Evolutionary conservation across 1,140 invertebrate genomes (phyloP).

Genomic region (Druon quercuslanigerum): DNA sequence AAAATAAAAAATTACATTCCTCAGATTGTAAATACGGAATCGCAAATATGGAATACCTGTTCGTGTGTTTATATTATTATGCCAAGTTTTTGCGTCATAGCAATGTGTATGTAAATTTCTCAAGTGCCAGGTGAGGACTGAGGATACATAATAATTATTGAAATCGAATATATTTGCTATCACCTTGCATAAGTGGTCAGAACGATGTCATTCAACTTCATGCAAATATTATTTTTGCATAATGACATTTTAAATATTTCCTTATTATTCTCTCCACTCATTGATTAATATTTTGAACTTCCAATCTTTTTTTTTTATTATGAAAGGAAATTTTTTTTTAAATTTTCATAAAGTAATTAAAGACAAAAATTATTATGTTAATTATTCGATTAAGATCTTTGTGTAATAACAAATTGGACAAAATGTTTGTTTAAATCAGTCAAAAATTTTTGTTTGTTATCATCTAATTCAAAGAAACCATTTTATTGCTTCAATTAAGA

Average conservation of each 20-base stretch:
- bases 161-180: constrained; percentile 3
- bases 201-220: neutral
- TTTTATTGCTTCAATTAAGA: too few species aligned
- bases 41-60: too few species aligned
- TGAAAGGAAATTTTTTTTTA: neutral
- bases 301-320: too few species aligned
- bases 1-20: too few species aligned
- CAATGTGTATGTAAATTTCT: constrained; percentile 18
- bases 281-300: too few species aligned
- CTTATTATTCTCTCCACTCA: neutral
- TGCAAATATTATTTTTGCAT: neutral
- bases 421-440: too few species aligned
- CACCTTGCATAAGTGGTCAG: neutral
- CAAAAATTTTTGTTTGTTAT: too few species aligned
- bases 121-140: neutral
- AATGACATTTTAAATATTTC: neutral
- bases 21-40: too few species aligned
- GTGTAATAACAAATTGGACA: too few species aligned
- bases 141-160: neutral
- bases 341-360: neutral
- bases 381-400: too few species aligned
- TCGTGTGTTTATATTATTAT: too few species aligned
- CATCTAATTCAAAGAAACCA: too few species aligned
- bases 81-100: neutral
- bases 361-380: neutral